A percentile compares a stretch with the other conserved stretches of the same genome.
These are phyloP conservation scores for Macrotis lagotis DNA, from an alignment of 2,113 vertebrate genomes.

Conservation along the genomic window DNA sequence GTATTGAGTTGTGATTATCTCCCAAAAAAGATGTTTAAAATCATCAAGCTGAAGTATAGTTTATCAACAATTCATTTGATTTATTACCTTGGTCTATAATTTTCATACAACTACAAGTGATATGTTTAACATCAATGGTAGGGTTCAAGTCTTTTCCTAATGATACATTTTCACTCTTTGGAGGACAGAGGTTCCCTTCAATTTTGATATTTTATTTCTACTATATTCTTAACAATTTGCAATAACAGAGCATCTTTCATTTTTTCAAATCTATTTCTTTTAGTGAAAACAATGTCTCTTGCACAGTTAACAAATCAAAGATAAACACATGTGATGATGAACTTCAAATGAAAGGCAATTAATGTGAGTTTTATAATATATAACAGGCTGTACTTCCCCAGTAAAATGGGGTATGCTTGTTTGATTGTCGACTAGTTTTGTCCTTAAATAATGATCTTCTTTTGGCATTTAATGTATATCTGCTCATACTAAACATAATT, in stretches of 20 bases:
- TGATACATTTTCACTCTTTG: constrained; percentile 62
- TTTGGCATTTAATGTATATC: constrained; percentile 85
- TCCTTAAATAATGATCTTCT: constrained; percentile 85
- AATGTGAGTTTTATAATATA: constrained; percentile 74
- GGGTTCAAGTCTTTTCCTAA: constrained; percentile 40
- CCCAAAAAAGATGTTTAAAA: constrained; percentile 46
- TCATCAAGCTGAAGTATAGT: constrained; percentile 22
- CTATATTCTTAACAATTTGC: constrained; percentile 62
- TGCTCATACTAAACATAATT: constrained; percentile 87
- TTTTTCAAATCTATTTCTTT: constrained; percentile 77
- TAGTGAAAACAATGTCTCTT: constrained; percentile 66
- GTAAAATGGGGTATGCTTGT: constrained; percentile 75
- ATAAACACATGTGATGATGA: constrained; percentile 60
- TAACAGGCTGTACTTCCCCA: constrained; percentile 67
- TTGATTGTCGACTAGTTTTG: constrained; percentile 84
- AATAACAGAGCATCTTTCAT: constrained; percentile 74
- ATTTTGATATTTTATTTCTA: constrained; percentile 52
- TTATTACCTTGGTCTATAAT: constrained; percentile 33
- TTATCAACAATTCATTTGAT: constrained; percentile 43
- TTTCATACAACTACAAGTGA: constrained; percentile 58
- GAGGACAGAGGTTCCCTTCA: constrained; percentile 60
- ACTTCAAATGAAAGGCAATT: constrained; percentile 71
- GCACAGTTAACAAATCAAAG: constrained; percentile 70
- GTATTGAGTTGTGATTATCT: neutral
- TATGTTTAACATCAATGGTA: constrained; percentile 45